Evolutionary conservation across 2,888 invertebrate species (phyloP), one percentile per base, ranked within the genome.

Genomic region (Pimpla rufipes): DNA sequence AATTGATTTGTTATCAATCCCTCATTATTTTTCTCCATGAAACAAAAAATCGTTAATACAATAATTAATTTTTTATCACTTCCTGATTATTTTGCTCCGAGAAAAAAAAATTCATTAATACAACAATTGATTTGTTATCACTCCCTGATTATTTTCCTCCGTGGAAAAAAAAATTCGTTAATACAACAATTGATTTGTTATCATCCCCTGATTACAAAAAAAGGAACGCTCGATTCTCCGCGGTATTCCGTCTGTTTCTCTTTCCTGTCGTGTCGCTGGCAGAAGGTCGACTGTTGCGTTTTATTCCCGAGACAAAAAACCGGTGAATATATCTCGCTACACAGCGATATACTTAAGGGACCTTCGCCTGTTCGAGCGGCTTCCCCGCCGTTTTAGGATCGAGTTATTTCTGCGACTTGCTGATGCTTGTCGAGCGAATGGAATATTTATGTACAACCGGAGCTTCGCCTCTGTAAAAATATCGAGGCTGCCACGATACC

Each of bases 381-480:
- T 18, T 16, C 37, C 16, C 37, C 16, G 18, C n/a, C 42, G 55
- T 71, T 57, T 57, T n/a, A 42, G 55, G 55, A 23, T n/a, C n/a
- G 16, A 10, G 21, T n/a, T 57, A 45, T 71, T 42, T 71, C 23
- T 23, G 40, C 23, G 23, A 21, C 23, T 23, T 16, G 40, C 50
- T 50, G 16, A 1, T 35, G 8, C 47, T 40, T n/a, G 57, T 23
- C 42, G 42, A 71, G 40, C 16, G 21, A 57, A 71, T 71, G 42
- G 47, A 79, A 55, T 73, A 79, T 79, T 73, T 66, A 73, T 62
- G 66, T 35, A 75, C 55, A 13, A n/a, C 55, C 6, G 10, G 29
- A 40, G 40, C 18, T 55, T 55, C 71, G 37, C 42, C n/a, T 18
- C 23, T 40, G 47, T 70, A 42, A 37, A 37, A 71, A 42, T 21